phyloP scores from a whole-genome alignment of 2,888 invertebrate genomes.

The Chorisops tibialis region DNA sequence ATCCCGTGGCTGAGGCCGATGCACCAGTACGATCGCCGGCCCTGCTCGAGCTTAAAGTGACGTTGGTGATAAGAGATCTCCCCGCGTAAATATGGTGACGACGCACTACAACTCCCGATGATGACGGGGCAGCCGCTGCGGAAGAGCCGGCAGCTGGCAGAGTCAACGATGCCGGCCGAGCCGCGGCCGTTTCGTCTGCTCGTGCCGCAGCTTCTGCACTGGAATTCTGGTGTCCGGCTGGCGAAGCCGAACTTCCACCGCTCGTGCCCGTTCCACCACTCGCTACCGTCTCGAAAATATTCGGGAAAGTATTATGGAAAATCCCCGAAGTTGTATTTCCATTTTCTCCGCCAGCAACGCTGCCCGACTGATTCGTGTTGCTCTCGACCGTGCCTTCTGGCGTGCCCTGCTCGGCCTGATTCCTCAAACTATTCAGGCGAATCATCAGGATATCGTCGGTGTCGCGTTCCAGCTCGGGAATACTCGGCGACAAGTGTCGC shows the following conservation, averaged over 20 bases:
- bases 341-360: neutral
- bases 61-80: neutral
- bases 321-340: neutral
- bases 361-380: neutral
- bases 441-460: slow-evolving; percentile 63
- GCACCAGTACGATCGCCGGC: neutral
- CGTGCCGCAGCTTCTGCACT: too few relatives aligned
- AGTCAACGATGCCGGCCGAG: too few relatives aligned
- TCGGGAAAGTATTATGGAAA: too few relatives aligned
- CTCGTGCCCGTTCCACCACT: too few relatives aligned
- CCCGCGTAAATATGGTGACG: neutral
- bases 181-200: too few relatives aligned
- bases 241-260: too few relatives aligned
- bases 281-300: too few relatives aligned
- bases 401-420: neutral
- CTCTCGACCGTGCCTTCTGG: neutral
- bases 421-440: slow-evolving; percentile 53
- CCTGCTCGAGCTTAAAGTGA: neutral
- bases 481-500: slow-evolving; percentile 43
- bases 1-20: neutral
- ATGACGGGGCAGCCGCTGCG: neutral
- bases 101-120: too few relatives aligned
- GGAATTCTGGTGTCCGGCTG: too few relatives aligned
- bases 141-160: too few relatives aligned
- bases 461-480: slow-evolving; percentile 57